Evolutionary conservation across 2,113 vertebrate genomes (phyloP).

Genomic region (Ceuthmochares aereus): DNA sequence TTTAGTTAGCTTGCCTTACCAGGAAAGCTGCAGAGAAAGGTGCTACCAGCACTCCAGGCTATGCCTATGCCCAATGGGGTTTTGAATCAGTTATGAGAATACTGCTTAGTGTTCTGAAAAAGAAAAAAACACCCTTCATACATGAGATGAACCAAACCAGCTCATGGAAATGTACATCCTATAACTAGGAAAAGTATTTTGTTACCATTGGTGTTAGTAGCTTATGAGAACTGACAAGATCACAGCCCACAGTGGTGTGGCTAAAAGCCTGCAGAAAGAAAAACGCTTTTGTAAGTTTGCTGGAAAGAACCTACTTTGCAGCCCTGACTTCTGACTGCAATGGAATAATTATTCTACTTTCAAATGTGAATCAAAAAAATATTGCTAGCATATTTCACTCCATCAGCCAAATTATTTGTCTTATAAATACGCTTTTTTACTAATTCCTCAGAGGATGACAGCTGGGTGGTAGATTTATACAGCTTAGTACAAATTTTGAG

Average conservation of each 20-base stretch:
- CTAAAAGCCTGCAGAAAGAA: constrained; percentile 64
- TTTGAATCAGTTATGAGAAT: background rate
- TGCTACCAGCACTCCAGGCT: background rate
- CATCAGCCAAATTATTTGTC: constrained; percentile 49
- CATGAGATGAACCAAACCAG: constrained; percentile 51
- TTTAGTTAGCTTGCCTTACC: background rate
- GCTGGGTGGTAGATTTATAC: constrained; percentile 70
- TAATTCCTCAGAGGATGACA: constrained; percentile 56
- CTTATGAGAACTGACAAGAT: constrained; percentile 75
- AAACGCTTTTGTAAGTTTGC: constrained; percentile 63
- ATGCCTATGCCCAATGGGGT: background rate
- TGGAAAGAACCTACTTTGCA: constrained; percentile 55
- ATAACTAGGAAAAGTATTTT: constrained; percentile 65
- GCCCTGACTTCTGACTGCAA: constrained; percentile 39
- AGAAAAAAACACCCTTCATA: background rate
- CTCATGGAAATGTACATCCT: constrained; percentile 63
- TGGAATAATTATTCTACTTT: constrained; percentile 65
- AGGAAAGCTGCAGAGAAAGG: background rate
- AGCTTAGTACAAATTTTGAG: constrained; percentile 42
- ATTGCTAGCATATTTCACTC: constrained; percentile 49
- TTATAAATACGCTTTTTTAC: constrained; percentile 44
- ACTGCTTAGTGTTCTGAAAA: background rate
- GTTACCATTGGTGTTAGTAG: constrained; percentile 63
- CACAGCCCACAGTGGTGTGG: constrained; percentile 48
- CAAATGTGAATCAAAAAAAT: constrained; percentile 60